Base-by-base conservation (phyloP, 2,113 vertebrate genomes). In the Aegithalos caudatus region DNA sequence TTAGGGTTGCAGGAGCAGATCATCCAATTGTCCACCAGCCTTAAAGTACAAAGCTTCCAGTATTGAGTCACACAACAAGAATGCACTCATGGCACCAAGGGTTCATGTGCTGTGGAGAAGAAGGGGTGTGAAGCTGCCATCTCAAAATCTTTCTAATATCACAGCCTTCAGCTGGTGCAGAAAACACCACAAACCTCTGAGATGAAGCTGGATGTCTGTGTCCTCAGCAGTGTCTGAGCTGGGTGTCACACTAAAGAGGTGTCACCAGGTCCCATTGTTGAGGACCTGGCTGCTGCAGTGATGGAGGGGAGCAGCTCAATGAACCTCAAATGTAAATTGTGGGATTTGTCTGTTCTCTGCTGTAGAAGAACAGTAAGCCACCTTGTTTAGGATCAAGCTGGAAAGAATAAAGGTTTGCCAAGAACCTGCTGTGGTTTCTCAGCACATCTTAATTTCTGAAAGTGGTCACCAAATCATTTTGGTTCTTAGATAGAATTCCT, bases 21-120 rank as follows among this genome's bases (percentile, higher is more conserved):
- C 2, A 3, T 3, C 1, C 22, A 54, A 1, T 51, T 28, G 5
- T n/a, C 29, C 53, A 81, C 21, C n/a, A 82, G 0, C 11, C 21
- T 27, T 58, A 72, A 37, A 72, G 31, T 44, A 67, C 16, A 84
- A 90, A 23, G 2, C 7, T 80, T 80, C 28, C 45, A 29, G 12
- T 25, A 33, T 0, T 48, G 78, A 87, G 37, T 33, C 57, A 47
- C 18, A 54, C 3, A 11, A n/a, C 0, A 2, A 40, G 23, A 10
- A 25, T 22, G 48, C 11, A 27, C 9, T 53, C 31, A 11, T 14
- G n/a, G 20, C 37, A 66, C 2, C 7, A 1, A 16, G 23, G 11
- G 23, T 45, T 45, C 37, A 35, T 9, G 18, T 67, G 24, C 51
- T 64, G 21, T 2, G 3, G 33, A 88, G 42, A 69, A 66, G 28